Percentiles rank a stretch among this genome's conserved stretches.
Conservation (phyloP, 2,888 invertebrate species). For the Calliphora vomitoria region DNA sequence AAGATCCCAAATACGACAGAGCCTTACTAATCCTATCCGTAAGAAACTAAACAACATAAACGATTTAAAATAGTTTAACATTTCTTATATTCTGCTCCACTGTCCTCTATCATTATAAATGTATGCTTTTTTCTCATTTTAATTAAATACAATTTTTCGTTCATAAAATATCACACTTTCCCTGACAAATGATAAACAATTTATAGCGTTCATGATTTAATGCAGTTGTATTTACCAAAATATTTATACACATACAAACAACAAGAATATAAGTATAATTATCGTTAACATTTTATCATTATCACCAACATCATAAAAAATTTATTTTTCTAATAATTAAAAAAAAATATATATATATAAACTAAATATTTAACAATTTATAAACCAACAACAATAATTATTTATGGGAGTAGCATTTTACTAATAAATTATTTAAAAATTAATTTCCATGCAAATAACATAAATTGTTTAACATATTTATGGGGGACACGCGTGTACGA, state of each 20-base stretch:
- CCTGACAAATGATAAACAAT: not conserved
- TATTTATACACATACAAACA: not conserved
- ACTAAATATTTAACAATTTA: slow-evolving; percentile 36
- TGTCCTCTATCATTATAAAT: not conserved
- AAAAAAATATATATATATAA: not conserved
- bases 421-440: slow-evolving; percentile 68
- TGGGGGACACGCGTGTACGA: not conserved
- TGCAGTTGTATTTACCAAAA: not conserved
- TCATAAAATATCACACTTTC: slow-evolving; percentile 22
- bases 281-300: slow-evolving; percentile 16
- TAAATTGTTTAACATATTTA: not conserved
- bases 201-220: slow-evolving; percentile 20
- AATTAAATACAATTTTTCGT: slow-evolving; percentile 26
- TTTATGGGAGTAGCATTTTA: slow-evolving; percentile 28
- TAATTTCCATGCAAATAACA: slow-evolving; percentile 53
- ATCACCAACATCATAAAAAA: not conserved
- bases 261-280: slow-evolving; percentile 23
- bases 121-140: not conserved
- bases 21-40: no score
- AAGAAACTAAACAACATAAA: no score
- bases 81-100: not conserved
- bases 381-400: slow-evolving; percentile 27
- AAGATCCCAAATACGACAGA: no score
- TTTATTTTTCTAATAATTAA: slow-evolving; percentile 37
- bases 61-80: no score